phyloP scores from a whole-genome alignment of 2,113 vertebrate species.

The Osmerus eperlanus region DNA sequence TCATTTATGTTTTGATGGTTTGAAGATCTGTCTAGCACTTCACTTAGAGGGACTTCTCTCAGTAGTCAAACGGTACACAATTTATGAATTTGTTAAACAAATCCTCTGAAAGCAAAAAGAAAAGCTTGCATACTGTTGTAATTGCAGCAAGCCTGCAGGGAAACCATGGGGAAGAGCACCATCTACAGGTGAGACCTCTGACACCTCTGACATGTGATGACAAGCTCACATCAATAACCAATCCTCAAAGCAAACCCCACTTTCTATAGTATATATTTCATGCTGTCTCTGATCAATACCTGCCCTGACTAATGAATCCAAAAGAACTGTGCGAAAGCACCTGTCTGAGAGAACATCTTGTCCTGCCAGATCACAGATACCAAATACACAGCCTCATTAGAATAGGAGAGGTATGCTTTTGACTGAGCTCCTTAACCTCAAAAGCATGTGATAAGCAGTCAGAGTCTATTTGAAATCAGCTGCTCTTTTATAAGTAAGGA shows the following conservation, averaged over 20 bases:
- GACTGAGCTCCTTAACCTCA: constrained; percentile 20
- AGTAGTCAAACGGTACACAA: no score
- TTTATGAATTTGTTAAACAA: neutral
- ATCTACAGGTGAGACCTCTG: constrained; percentile 50
- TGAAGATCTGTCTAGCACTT: no score
- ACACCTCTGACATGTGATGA: constrained; percentile 7
- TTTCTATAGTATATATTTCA: constrained; percentile 15
- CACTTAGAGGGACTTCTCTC: no score
- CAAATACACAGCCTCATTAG: constrained; percentile 23
- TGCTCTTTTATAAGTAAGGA: constrained; percentile 3
- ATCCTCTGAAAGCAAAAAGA: neutral
- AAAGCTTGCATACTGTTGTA: neutral
- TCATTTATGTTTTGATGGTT: no score
- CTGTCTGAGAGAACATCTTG: constrained; percentile 9
- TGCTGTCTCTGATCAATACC: constrained; percentile 21
- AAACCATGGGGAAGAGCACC: constrained; percentile 63
- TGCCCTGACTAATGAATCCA: constrained; percentile 16
- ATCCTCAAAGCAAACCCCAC: constrained; percentile 17
- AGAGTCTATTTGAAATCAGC: constrained; percentile 23
- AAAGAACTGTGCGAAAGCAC: constrained; percentile 11
- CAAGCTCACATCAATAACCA: neutral
- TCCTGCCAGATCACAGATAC: constrained; percentile 8
- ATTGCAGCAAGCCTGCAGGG: neutral
- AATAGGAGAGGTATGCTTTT: constrained; percentile 3
- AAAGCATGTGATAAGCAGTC: constrained; percentile 28